Evolutionary conservation across 2,888 invertebrate species (phyloP).

Genomic region (Microplitis manilae): DNA sequence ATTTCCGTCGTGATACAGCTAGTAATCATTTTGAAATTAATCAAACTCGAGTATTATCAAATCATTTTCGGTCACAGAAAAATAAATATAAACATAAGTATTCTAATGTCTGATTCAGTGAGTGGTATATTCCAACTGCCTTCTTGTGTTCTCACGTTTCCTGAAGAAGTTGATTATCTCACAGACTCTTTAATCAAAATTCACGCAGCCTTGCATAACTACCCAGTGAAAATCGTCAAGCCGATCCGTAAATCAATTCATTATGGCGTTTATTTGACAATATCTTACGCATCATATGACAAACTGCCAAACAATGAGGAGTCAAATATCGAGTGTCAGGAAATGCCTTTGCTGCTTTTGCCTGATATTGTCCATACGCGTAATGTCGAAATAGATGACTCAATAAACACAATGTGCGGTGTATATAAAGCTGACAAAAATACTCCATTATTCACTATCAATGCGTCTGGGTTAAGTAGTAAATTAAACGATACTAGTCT

Average conservation of each 20-base stretch:
- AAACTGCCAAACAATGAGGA: neutral
- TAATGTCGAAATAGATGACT: constrained; percentile 1
- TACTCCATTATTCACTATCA: neutral
- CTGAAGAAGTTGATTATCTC: constrained; percentile 2
- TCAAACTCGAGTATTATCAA: too few relatives aligned
- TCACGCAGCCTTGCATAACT: neutral
- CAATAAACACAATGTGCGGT: constrained; percentile 2
- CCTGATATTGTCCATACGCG: neutral
- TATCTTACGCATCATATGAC: neutral
- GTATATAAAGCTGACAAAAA: neutral
- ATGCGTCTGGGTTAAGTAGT: neutral
- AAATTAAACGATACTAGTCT: neutral
- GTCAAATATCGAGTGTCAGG: neutral
- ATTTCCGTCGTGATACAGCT: too few relatives aligned
- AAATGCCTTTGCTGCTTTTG: neutral
- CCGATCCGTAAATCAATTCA: neutral
- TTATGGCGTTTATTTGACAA: constrained; percentile 7
- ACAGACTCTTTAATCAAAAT: neutral
- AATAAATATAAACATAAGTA: too few relatives aligned
- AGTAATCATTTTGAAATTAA: too few relatives aligned
- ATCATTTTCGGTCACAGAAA: too few relatives aligned
- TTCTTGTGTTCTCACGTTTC: neutral
- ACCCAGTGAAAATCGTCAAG: neutral
- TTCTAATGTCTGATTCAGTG: neutral
- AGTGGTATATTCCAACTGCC: neutral